Percentiles rank a stretch among this genome's conserved stretches.
phyloP scores from a whole-genome alignment of 2,113 vertebrate species.

The Tachysurus fulvidraco region DNA sequence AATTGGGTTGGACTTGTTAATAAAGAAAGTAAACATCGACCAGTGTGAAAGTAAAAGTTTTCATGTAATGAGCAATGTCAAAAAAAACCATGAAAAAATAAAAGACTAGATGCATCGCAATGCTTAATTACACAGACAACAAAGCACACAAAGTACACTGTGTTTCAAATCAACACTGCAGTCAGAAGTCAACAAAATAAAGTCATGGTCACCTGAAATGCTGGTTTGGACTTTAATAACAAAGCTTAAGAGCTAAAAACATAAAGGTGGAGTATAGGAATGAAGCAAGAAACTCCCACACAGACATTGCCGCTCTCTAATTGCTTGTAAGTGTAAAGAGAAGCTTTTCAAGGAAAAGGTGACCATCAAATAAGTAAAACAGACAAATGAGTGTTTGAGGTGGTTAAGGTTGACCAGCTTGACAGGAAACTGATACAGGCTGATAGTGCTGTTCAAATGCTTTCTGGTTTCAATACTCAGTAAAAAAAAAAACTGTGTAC shows the following conservation, averaged over 20 bases:
- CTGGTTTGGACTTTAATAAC: constrained; percentile 5
- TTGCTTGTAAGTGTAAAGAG: constrained; percentile 1
- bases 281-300: constrained; percentile 21
- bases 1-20: background rate
- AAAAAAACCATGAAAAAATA: background rate
- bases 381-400: background rate
- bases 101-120: background rate
- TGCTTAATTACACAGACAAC: background rate
- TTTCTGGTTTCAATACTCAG: background rate
- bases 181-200: background rate
- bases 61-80: background rate
- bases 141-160: background rate
- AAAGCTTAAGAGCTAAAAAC: constrained; percentile 9
- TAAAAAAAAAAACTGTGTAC: background rate
- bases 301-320: background rate
- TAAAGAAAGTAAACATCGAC: background rate
- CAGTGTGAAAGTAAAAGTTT: background rate
- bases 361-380: background rate
- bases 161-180: background rate
- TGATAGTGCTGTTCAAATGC: background rate
- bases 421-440: background rate
- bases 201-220: background rate
- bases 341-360: background rate
- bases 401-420: background rate
- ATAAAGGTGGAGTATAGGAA: constrained; percentile 22